Evolutionary conservation across 92 coral and sea anemone genomes (phyloP), one percentile per base, ranked within the genome.

Genomic region (Bergia puertoricense): DNA sequence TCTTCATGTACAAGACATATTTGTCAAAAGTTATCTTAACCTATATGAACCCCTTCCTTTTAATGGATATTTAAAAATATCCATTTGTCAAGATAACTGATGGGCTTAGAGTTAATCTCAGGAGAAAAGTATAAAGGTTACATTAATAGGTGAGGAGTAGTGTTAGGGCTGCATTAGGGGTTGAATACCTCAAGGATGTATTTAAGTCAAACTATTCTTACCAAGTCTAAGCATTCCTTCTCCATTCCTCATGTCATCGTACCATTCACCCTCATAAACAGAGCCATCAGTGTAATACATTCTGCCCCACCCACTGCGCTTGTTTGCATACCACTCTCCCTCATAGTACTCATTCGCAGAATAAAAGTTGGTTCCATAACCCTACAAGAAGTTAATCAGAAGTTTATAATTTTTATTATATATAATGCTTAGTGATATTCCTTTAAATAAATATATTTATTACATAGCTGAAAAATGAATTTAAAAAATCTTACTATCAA

Each of bases 191-290:
- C 30, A 14, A 6, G 4, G 11, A 15, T 39, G 13, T 44, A 30
- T 10, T 15, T 4, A 80, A 13, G 40, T 54, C 43, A 86, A 30
- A 37, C 18, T 1, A 10, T 30, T 23, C 93, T 90, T 93, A 95
- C 99, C 98, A 88, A 97, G 90, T 86, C 99, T 92, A 20, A 94
- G 94, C 99, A 97, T 97, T 23, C 99, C 99, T 85, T 97, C 97
- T 8, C 99, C 99, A 89, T 95, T 95, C 92, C 95, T 91, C 92
- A 87, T 85, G 93, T 95, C 93, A 86, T 95, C 92, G 86, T 93
- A 97, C 99, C 99, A 97, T 80, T 97, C 99, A 69, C 99, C 99
- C 80, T 97, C 99, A 68, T 97, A 97, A 10, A 97, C 99, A 5
- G 99, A 88, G 51, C 99, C 98, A 91, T 97, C 98, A 67, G 92